Evolutionary conservation across 1,140 invertebrate genomes (phyloP), one percentile per base, ranked within the genome.

Genomic region (Phortica variegata): DNA sequence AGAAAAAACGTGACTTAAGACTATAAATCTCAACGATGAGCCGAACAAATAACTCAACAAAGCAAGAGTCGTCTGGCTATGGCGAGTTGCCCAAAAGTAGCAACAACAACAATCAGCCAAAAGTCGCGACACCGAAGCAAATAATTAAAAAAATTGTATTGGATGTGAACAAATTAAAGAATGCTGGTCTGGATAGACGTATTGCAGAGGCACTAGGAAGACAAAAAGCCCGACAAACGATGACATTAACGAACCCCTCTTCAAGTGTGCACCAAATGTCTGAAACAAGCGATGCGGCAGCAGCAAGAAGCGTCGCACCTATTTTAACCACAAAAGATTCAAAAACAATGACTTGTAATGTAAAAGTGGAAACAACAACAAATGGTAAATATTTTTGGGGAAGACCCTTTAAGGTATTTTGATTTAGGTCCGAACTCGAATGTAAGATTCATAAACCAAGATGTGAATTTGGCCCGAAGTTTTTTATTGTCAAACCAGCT

Each of bases 111-210:
- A 18, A 56, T 36, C 23, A 50, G 19, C 26, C 38, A 48, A 32
- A 31, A 16, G 10, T 26, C 17, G 31, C n/a, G 16, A 23, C 48
- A 34, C 33, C 62, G 13, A 61, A 44, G 21, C 52, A 50, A 3
- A 58, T 68, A 31, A 61, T 69, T 31, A 65, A 69, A 26, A 56
- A 29, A 49, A 53, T 69, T 31, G 56, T 65, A 21, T 49, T 73
- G 38, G 70, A 73, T 54, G 58, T 61, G 7, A 69, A 58, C 1
- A 73, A 73, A 45, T 51, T 73, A 2, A 60, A 73, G 34, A 39
- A 61, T 20, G 45, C 58, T 13, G 69, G 70, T 17, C 55, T 73
- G n/a, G 60, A 73, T 43, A 47, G 58, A 12, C 54, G 66, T 36
- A 42, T 73, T 12, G 69, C 65, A 8, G 69, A 61, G 40, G 65